phyloP scores from a whole-genome alignment of 2,797 vertebrate genomes.

The Notolabrus celidotus region DNA sequence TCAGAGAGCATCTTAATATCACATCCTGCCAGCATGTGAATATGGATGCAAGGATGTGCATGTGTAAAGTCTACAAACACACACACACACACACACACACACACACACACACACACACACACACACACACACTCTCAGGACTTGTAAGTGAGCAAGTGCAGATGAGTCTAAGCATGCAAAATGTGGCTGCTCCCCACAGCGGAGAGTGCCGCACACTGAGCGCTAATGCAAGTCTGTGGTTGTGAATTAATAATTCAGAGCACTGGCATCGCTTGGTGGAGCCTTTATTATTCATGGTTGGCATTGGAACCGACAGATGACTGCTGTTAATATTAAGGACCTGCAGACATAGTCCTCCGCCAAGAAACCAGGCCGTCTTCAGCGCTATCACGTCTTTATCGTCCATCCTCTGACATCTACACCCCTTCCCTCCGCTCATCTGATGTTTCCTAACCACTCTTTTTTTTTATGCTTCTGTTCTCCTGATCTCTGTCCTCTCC shows the following conservation, averaged over 20 bases:
- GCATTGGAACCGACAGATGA: conserved; percentile 65
- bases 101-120: no score
- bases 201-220: conserved; percentile 45
- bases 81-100: no score
- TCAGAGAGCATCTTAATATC: conserved; percentile 14
- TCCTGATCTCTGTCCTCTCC: conserved; percentile 51
- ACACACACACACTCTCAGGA: conserved; percentile 7
- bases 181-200: conserved; percentile 15
- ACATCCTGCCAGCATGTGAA: conserved; percentile 18
- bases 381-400: conserved; percentile 17
- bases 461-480: conserved; percentile 25
- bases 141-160: conserved; percentile 7
- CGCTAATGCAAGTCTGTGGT: conserved; percentile 73
- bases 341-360: conserved; percentile 28
- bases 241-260: conserved; percentile 77
- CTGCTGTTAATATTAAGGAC: conserved; percentile 68
- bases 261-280: conserved; percentile 63
- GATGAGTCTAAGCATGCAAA: conserved; percentile 15
- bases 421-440: conserved; percentile 5
- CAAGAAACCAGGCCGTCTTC: conserved; percentile 17
- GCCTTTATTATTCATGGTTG: conserved; percentile 78
- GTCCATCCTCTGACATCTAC: conserved; percentile 2
- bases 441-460: background rate
- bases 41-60: conserved; percentile 5
- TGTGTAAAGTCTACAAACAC: background rate